These are phyloP conservation scores for Etheostoma perlongum DNA, from an alignment of 2,797 vertebrate genomes.

Conservation along the genomic window DNA sequence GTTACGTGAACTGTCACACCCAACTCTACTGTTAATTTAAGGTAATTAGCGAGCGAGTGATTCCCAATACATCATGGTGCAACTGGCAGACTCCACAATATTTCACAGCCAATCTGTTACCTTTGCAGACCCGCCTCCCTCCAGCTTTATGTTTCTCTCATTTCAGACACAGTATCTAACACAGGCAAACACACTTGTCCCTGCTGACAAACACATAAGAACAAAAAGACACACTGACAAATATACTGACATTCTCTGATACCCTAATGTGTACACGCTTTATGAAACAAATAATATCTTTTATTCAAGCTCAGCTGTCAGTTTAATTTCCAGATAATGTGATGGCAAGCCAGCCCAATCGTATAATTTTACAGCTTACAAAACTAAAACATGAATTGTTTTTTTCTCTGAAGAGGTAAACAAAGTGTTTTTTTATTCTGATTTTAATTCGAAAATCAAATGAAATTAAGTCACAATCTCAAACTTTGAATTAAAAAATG, in stretches of 20 bases:
- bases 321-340: constrained; percentile 14
- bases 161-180: constrained; percentile 47
- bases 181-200: constrained; percentile 47
- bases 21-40: constrained; percentile 91
- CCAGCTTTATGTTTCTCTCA: constrained; percentile 43
- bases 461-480: too few species aligned
- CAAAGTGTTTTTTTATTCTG: background rate
- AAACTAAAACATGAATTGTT: background rate
- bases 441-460: too few species aligned
- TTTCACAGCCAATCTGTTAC: constrained; percentile 86
- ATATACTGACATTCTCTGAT: constrained; percentile 15
- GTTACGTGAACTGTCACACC: constrained; percentile 89
- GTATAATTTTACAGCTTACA: background rate
- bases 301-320: constrained; percentile 3
- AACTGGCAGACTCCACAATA: constrained; percentile 87
- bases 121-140: constrained; percentile 58
- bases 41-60: constrained; percentile 89
- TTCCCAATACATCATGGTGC: constrained; percentile 88
- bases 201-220: constrained; percentile 22
- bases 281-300: constrained; percentile 12
- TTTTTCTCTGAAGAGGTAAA: background rate
- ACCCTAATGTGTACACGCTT: constrained; percentile 17
- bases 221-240: constrained; percentile 8
- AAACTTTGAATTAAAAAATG: too few species aligned
- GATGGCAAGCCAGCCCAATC: background rate